Base-by-base conservation (phyloP, 2,888 invertebrate species). In the Ectropis crepuscularia region DNA sequence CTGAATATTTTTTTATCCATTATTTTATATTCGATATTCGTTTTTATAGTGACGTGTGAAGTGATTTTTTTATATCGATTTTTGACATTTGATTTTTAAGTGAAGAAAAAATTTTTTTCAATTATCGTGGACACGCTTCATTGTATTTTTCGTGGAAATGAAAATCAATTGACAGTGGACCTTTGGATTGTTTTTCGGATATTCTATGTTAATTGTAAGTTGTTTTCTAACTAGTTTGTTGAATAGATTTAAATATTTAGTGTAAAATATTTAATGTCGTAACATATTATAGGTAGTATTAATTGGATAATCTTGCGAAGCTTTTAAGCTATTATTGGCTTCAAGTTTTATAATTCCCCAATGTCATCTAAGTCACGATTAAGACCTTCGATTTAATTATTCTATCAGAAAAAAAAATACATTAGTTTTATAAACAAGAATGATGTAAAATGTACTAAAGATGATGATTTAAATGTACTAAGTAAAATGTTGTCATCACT, bases 91-190 rank as follows among this genome's bases (percentile, higher is more conserved):
- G 0, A 2, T 38, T 48, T 37, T 48, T 37, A 36, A n/a, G 38
- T 38, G 12, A 39, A n/a, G n/a, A 9, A 6, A n/a, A 48, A n/a
- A n/a, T n/a, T 12, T 11, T 38, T 8, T n/a, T 16, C 28, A 11
- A 28, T 42, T 0, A 12, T 11, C 9, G 11, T 53, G 53, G 63
- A 72, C 69, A 71, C 16, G 42, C 81, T 80, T 79, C 78, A 63
- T 78, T 80, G 77, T 72, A 75, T 76, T 79, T 82, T 80, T 79
- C 16, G 74, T 75, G 67, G 0, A 61, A 36, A 48, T 59, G 63
- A 77, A 80, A 80, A 80, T 73, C 75, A 74, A 75, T 71, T 68
- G 77, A 80, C 62, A 79, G 79, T 80, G 79, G 39, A 42, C 47
- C 6, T 47, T 47, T 49, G 48, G 53, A 61, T 60, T 43, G 8